Percentiles rank a stretch among this genome's conserved stretches.
Conservation (phyloP, 2,888 invertebrate species). For the Notodonta dromedarius region DNA sequence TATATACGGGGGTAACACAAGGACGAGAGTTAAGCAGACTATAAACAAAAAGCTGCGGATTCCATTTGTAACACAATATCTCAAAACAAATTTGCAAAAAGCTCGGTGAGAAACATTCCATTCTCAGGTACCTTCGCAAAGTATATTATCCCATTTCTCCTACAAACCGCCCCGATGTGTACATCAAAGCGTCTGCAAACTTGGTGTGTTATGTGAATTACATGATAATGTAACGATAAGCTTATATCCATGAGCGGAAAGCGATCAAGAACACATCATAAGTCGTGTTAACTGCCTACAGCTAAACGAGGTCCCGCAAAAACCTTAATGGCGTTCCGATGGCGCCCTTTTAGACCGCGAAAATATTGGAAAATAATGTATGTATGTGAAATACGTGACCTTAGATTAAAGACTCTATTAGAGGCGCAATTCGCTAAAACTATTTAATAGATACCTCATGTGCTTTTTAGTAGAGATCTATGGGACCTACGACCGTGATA, state of each 20-base stretch:
- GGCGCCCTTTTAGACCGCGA: constrained; percentile 26
- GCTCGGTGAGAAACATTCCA: neutral
- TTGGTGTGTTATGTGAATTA: constrained; percentile 13
- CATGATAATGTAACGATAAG: constrained; percentile 21
- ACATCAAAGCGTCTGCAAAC: constrained; percentile 10
- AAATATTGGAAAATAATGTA: constrained; percentile 53
- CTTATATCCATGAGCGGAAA: constrained; percentile 19
- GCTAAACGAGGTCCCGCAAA: constrained; percentile 37
- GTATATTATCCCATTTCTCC: neutral
- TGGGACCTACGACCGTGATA: too few relatives aligned
- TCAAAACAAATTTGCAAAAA: neutral
- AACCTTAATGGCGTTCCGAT: constrained; percentile 56
- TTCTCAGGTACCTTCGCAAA: neutral
- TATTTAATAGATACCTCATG: too few relatives aligned
- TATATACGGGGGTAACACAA: neutral
- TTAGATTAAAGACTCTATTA: too few relatives aligned
- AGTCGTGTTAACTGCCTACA: constrained; percentile 15
- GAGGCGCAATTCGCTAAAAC: too few relatives aligned
- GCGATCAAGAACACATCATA: constrained; percentile 30
- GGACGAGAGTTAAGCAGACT: neutral
- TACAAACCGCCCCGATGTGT: too few relatives aligned
- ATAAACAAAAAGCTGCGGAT: neutral
- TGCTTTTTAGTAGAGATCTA: too few relatives aligned
- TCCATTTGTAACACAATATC: constrained; percentile 1
- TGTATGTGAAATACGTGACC: constrained; percentile 12